Base-by-base conservation (phyloP, 2,113 vertebrate species). In the Dolichallabes microphthalmus region DNA sequence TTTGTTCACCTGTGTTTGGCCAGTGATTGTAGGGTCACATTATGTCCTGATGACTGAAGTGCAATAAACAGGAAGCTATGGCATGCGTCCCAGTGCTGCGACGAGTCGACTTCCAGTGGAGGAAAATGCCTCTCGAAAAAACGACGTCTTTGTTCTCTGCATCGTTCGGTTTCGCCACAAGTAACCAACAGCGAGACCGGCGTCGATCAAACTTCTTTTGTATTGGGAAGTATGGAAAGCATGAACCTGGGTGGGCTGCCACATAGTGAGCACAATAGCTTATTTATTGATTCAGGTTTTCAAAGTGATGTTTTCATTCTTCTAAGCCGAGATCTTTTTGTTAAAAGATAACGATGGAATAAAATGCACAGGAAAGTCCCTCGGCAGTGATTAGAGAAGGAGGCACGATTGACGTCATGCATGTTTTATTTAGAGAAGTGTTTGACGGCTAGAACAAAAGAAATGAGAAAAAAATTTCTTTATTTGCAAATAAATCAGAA, bases 11-110 rank as follows among this genome's bases (percentile, higher is more conserved):
- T 74, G 82, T 27, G 64, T 64, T 77, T 66, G 50, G 35, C 2
- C 30, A 22, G 63, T 32, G 17, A n/a, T 27, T 52, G 55, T 17
- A 19, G 45, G 8, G 27, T 32, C 83, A 66, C 87, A 89, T 89
- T 90, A 88, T 90, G 84, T 89, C 85, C 80, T 68, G 32, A 22
- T 55, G 81, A 92, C 85, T 87, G 91, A 90, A 90, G 90, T 88
- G 82, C 22, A 4, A 89, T 92, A 92, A 94, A 94, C 93, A 94
- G 94, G 94, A 94, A 86, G 91, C 90, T 89, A 53, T 87, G 89
- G 83, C 87, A 35, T 88, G 45, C 87, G 86, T 92, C 39, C 89
- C 85, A 78, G 86, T 89, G 88, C 86, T 73, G 81, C 68, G 61
- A 81, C 30, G 80, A 87, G 81, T 85, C 71, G 83, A 84, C 87